Base-by-base conservation (phyloP, 2,888 invertebrate species). In the Yponomeuta cagnagella region DNA sequence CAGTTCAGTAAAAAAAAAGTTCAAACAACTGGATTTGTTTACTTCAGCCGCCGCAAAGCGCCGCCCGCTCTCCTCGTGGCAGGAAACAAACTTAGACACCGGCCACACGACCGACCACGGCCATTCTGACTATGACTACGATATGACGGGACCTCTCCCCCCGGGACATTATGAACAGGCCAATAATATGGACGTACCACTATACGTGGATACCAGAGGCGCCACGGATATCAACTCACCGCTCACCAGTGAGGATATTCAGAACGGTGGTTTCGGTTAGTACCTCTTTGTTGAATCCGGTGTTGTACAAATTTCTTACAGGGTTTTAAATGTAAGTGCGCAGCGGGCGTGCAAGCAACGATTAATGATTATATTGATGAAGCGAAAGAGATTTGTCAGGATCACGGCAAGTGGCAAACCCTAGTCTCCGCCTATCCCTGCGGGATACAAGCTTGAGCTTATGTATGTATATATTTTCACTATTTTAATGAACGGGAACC, bases 51-150 rank as follows among this genome's bases (percentile, higher is more conserved):
- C 72, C 48, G 67, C 52, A 15, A 67, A 87, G 79, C 83, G 80
- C 8, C 95, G 94, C 72, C 93, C 94, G 30, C 94, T 93, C 68
- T 95, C 95, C 2, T 94, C 95, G 0, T 98, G 98, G 96, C 93
- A 96, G 71, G 98, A 98, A 88, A 98, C 98, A 0, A 98, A 98
- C 87, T 88, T 98, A 48, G 98, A 98, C 83, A 95, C 96, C 0
- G 95, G 96, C 80, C 93, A 94, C 72, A 95, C 96, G 0, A 92
- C 95, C 70, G 97, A 97, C 82, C 95, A 95, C 76, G 95, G 94
- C 3, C 86, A 94, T 52, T 77, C 81, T 0, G 87, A 90, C 12
- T 86, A 93, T 52, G 89, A 90, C 52, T 89, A 81, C 75, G 79
- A 73, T 72, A 79, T 82, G 31, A 77, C 83, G 12, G 78, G 83